Evolutionary conservation across 2,113 vertebrate genomes (phyloP), one percentile per base, ranked within the genome.

Genomic region (Spilogale gracilis): DNA sequence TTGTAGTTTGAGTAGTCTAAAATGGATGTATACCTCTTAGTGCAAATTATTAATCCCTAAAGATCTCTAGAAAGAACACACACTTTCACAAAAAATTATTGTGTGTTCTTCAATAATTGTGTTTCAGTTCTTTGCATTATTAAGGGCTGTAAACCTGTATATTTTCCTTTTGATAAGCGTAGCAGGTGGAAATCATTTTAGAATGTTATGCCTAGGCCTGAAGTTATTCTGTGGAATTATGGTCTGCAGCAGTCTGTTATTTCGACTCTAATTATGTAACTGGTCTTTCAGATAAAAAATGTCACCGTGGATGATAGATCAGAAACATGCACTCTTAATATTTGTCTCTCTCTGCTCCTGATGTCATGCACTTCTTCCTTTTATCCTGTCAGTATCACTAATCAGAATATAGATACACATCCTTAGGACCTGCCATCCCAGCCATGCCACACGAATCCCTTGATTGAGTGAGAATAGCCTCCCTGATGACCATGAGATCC

Each of bases 1-100:
- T 27, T 71, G 78, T 96, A 54, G 48, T 80, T 91, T 97, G 94
- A 88, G 54, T 79, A 94, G 48, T 52, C 48, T 71, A 38, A 97
- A 95, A 92, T 83, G 61, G 18, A 60, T 23, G 23, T 50, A 61
- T 20, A n/a, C 27, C 80, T 90, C 90, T n/a, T 45, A 79, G 14
- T 85, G 54, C 13, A 86, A 20, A 89, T 85, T 69, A 60, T 61
- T 56, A 69, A 91, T 89, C 25, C 71, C 27, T 23, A 56, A 9
- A 74, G 23, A 32, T 1, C 12, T 56, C 50, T 85, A 78, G 74
- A 48, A 78, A 30, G 25, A 74, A 18, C 32, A 82, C 27, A 17
- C 54, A 73, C 54, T 91, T 82, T 74, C 54, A 85, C 78, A 60
- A 56, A 91, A 97, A 76, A 63, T 4, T 71, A 17, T n/a, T 93